Percentiles rank a stretch among this genome's conserved stretches.
phyloP scores from a whole-genome alignment of 2,888 invertebrate species.

The Anagyrus pseudococci region DNA sequence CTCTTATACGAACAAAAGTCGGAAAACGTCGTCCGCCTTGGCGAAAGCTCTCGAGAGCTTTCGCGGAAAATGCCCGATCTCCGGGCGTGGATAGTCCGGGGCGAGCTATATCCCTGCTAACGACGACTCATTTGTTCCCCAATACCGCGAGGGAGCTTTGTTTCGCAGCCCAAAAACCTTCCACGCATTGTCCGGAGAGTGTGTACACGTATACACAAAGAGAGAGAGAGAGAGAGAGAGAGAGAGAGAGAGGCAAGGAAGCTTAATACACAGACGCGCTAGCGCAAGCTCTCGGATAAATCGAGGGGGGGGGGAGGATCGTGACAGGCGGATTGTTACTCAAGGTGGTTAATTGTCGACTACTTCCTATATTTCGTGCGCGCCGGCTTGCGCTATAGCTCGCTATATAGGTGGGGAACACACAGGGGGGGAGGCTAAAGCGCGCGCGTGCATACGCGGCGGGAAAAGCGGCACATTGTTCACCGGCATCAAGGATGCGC shows the following conservation, averaged over 20 bases:
- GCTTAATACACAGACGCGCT: too few relatives aligned
- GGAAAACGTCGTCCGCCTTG: too few relatives aligned
- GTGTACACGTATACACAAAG: too few relatives aligned
- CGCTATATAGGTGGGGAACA: not conserved
- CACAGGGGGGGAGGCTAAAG: too few relatives aligned
- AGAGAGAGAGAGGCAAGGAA: too few relatives aligned
- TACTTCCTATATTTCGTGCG: slow-evolving; percentile 49
- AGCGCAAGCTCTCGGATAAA: not conserved
- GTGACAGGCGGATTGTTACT: slow-evolving; percentile 33
- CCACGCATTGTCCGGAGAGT: slow-evolving; percentile 7
- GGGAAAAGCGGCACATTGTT: too few relatives aligned
- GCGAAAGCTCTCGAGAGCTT: too few relatives aligned
- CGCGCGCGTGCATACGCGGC: too few relatives aligned
- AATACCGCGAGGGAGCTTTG: not conserved
- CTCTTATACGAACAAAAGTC: too few relatives aligned
- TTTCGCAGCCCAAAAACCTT: not conserved
- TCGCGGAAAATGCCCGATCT: too few relatives aligned
- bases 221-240: too few relatives aligned
- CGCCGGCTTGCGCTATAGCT: slow-evolving; percentile 16
- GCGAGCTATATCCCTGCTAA: not conserved
- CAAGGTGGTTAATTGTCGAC: slow-evolving; percentile 35
- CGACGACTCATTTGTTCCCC: slow-evolving; percentile 8
- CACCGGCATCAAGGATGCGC: slow-evolving; percentile 29
- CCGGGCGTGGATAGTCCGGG: too few relatives aligned
- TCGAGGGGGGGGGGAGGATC: not conserved